A percentile compares a stretch with the other conserved stretches of the same genome.
Conservation (phyloP, 2,113 vertebrate genomes). For the Sminthopsis crassicaudata region DNA sequence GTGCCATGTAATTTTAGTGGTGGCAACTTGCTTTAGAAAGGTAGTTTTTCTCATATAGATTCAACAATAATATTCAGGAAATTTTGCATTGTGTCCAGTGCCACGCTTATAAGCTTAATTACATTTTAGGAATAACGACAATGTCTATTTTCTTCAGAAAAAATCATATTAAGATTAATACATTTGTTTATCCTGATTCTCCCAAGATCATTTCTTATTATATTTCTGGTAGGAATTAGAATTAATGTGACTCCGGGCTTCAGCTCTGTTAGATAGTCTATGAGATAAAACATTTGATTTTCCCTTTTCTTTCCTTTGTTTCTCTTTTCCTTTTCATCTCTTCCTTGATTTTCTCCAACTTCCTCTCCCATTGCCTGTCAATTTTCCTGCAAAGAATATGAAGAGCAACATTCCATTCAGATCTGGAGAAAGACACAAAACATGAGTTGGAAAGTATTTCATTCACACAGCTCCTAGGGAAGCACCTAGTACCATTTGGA, state of each 20-base stretch:
- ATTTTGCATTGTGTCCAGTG: neutral
- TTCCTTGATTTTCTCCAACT: neutral
- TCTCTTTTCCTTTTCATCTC: neutral
- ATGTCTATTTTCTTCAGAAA: neutral
- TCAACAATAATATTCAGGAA: neutral
- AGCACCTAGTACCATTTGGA: neutral
- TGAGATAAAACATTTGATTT: neutral
- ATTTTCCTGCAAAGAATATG: neutral
- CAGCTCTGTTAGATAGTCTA: too few species aligned
- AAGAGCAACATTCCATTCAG: neutral
- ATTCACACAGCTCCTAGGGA: neutral
- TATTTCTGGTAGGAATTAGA: neutral
- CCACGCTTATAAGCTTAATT: neutral
- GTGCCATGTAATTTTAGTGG: neutral
- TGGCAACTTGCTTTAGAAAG: slow-evolving; percentile 9
- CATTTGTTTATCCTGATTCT: neutral
- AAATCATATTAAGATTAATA: neutral
- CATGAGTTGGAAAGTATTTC: neutral
- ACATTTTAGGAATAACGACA: slow-evolving; percentile 11
- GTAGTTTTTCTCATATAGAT: neutral
- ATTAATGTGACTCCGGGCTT: too few species aligned
- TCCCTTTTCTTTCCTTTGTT: fast-evolving
- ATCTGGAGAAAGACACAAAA: neutral
- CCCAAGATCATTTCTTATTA: neutral
- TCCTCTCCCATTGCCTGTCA: neutral